Evolutionary conservation across 2,113 vertebrate genomes (phyloP).

Genomic region (Dissostichus mawsoni): DNA sequence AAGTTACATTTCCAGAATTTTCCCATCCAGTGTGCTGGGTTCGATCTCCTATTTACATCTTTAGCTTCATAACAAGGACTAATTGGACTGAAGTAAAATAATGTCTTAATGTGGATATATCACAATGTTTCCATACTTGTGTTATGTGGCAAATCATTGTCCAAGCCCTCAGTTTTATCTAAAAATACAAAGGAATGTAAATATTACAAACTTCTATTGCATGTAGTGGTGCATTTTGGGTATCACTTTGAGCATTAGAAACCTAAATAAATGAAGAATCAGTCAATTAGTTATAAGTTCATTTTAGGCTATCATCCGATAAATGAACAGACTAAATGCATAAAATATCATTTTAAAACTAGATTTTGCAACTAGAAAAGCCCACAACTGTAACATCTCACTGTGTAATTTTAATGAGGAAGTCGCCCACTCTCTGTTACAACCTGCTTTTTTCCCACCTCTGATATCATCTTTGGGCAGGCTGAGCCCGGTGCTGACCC

Average conservation of each 20-base stretch:
- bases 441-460: neutral
- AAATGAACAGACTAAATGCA: neutral
- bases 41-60: no score
- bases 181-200: neutral
- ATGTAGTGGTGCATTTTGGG: no score
- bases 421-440: neutral
- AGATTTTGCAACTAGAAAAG: neutral
- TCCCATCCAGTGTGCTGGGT: neutral
- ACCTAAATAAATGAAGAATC: no score
- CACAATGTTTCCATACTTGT: neutral
- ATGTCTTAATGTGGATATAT: neutral
- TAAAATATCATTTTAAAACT: no score
- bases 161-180: neutral
- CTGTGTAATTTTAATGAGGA: neutral
- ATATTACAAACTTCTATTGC: neutral
- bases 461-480: neutral
- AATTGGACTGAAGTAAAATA: neutral
- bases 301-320: neutral
- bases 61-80: neutral
- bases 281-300: neutral
- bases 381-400: neutral
- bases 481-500: slow-evolving; percentile 16
- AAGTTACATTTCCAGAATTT: neutral
- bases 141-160: neutral
- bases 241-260: neutral